Conservation (phyloP, 2,797 vertebrate species). For the Natrix natrix region DNA sequence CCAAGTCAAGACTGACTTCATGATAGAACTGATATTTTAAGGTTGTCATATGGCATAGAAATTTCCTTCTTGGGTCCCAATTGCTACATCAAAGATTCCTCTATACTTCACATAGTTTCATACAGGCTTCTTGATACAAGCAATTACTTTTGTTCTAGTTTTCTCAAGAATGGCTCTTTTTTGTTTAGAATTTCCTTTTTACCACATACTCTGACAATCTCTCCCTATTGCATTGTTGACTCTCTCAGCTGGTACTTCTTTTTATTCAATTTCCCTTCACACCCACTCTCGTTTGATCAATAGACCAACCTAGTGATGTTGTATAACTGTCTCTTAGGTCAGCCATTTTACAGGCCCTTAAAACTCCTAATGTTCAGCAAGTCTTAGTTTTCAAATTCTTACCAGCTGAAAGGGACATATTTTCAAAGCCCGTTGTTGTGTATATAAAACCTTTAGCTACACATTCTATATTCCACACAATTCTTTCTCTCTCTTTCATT, state of each 20-base stretch:
- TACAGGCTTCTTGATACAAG: neutral
- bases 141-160: neutral
- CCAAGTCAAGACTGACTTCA: neutral
- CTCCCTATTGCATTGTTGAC: neutral
- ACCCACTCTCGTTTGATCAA: neutral
- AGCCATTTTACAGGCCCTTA: neutral
- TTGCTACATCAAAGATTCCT: neutral
- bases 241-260: neutral
- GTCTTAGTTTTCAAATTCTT: neutral
- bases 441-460: neutral
- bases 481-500: neutral
- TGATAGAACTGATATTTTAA: neutral
- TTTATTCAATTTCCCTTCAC: neutral
- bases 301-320: neutral
- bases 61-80: neutral
- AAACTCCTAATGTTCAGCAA: neutral
- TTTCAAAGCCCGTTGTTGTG: neutral
- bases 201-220: neutral
- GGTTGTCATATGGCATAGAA: neutral
- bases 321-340: neutral
- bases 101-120: neutral
- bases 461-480: neutral
- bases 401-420: neutral
- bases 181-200: neutral
- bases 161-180: neutral